Conservation (phyloP, 2,888 invertebrate genomes). For the Leptodirus hochenwartii region DNA sequence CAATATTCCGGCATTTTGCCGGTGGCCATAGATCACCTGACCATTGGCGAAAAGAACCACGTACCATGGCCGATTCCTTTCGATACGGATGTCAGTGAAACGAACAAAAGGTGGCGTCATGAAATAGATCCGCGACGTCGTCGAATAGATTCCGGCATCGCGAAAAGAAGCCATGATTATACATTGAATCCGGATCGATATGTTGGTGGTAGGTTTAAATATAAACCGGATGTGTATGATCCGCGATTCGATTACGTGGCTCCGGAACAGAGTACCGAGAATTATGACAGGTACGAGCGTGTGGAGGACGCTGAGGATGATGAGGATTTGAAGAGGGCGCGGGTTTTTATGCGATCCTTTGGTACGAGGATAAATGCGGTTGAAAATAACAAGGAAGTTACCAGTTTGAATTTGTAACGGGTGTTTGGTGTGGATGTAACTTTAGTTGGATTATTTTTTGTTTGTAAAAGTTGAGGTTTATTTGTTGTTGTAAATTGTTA, state of each 20-base stretch:
- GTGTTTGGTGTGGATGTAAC: too few relatives aligned
- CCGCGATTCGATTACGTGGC: conserved; percentile 7
- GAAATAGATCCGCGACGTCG: conserved; percentile 7
- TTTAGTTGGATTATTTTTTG: too few relatives aligned
- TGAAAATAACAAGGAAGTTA: too few relatives aligned
- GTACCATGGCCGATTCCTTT: conserved; percentile 20
- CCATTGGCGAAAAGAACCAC: conserved; percentile 19
- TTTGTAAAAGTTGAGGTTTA: too few relatives aligned
- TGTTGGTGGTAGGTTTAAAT: conserved; percentile 7
- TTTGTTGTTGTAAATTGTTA: too few relatives aligned
- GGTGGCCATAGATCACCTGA: conserved; percentile 17
- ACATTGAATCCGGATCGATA: too few relatives aligned
- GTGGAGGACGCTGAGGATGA: conserved; percentile 17
- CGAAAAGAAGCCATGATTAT: too few relatives aligned
- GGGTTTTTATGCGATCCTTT: neutral
- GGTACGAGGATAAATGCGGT: conserved; percentile 8
- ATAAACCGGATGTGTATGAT: conserved; percentile 7
- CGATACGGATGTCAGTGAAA: conserved; percentile 12
- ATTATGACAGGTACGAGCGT: too few relatives aligned
- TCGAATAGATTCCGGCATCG: too few relatives aligned
- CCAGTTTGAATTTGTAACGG: too few relatives aligned
- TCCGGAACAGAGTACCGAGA: conserved; percentile 4
- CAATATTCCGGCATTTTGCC: conserved; percentile 19
- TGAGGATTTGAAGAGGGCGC: conserved; percentile 13
- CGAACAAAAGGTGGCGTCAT: conserved; percentile 8